Evolutionary conservation across 92 coral and sea anemone species (phyloP), one percentile per base, ranked within the genome.

Genomic region (Phenganax marumi): DNA sequence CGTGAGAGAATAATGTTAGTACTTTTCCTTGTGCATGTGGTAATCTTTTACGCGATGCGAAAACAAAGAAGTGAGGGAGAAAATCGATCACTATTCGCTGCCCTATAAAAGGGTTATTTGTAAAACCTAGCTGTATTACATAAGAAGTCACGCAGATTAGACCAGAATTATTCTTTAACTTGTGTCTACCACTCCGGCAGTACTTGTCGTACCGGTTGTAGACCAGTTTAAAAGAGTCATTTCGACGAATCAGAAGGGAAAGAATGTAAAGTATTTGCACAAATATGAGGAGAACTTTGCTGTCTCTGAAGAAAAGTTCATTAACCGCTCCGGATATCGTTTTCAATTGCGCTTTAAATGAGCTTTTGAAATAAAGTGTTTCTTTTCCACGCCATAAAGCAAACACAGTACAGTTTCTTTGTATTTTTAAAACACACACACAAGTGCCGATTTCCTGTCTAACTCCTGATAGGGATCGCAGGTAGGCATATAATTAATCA

Each of bases 371-470:
- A 66, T 66, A 66, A 24, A 66, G 72, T 66, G 72, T 66, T 25
- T 3, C 7, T 66, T 18, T 24, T 10, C 12, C 13, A 66, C 26
- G 72, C 33, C 43, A 6, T 13, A 21, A 66, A 66, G 72, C 72
- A 66, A 66, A 23, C 49, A 66, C 17, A 10, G 72, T 66, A 66
- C 72, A 25, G 9, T 22, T 25, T 66, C 72, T 66, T 66, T 66
- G 72, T 66, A 25, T 25, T 16, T 66, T 66, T 33, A 66, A 33
- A 66, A 66, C 72, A 66, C 72, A n/a, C 9, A 9, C 72, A 33
- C 72, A 66, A 66, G 72, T 25, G 72, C 72, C 72, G 72, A 66
- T 33, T 66, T 66, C 72, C 72, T 66, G 72, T 66, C 72, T 22
- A 62, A 62, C 14, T 18, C 50, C 7, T 0, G 72, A 25, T 66